Percentiles rank a stretch among this genome's conserved stretches.
Conservation (phyloP, 2,113 vertebrate genomes). For the Glaucomys volans region DNA sequence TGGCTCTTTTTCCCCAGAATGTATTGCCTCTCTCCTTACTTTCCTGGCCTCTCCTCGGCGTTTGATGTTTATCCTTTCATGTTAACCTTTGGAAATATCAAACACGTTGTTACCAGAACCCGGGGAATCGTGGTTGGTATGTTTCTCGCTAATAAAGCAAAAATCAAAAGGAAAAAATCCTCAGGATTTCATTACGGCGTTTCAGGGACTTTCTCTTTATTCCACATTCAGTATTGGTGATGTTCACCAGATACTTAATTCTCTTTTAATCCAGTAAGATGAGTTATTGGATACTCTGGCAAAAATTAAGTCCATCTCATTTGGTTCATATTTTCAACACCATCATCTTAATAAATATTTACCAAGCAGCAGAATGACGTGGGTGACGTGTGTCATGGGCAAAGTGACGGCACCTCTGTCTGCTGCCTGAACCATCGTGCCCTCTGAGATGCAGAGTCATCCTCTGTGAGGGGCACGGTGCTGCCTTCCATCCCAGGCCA, state of each 20-base stretch:
- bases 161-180: background rate
- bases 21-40: slow-evolving; percentile 39
- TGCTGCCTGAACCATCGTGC: background rate
- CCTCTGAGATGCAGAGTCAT: background rate
- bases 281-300: background rate
- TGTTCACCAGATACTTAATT: background rate
- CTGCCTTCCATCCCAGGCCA: background rate
- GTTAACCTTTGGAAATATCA: slow-evolving; percentile 76
- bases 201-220: background rate
- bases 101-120: slow-evolving; percentile 40
- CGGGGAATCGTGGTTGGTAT: slow-evolving; percentile 12
- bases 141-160: slow-evolving; percentile 7
- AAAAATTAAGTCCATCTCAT: background rate
- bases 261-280: background rate
- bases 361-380: background rate
- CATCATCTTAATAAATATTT: background rate
- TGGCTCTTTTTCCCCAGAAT: slow-evolving; percentile 36
- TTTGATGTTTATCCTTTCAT: slow-evolving; percentile 50
- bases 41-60: slow-evolving; percentile 56
- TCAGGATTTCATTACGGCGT: background rate
- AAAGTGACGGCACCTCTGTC: background rate
- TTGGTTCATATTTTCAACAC: background rate
- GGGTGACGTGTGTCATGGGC: background rate
- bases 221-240: background rate
- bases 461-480: background rate